Base-by-base conservation (phyloP, 2,888 invertebrate genomes). In the Yponomeuta malinellus region DNA sequence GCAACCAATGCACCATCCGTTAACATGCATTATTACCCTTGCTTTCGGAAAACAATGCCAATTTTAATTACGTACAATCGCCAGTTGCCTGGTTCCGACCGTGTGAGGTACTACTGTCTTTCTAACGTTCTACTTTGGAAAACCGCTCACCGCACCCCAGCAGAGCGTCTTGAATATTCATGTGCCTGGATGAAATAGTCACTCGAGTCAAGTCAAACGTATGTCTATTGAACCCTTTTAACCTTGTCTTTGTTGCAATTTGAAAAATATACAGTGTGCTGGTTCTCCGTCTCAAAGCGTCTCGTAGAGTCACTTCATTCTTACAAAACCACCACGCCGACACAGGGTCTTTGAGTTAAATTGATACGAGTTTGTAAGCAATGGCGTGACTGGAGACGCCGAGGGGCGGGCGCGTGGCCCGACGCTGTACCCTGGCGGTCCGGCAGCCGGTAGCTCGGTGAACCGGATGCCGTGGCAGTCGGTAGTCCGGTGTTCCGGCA, bases 41-140 rank as follows among this genome's bases (percentile, higher is more conserved):
- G 89, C 90, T 89, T 90, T 78, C 85, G 90, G 90, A 91, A 91
- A 91, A 91, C 75, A 91, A 90, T 91, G 91, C 90, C 89, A 91
- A 91, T 91, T 91, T 91, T 91, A 88, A 85, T 79, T 76, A 75
- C 72, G 68, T 73, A 59, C 72, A 78, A 75, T 71, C 78, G 72
- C 73, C 33, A 43, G 43, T 48, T 70, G 67, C 70, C 12, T 59
- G 29, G 64, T 64, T 64, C 1, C 64, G 2, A 64, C 10, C 64
- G 29, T 64, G 23, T 64, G n/a, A 29, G 64, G 64, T 63, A 23
- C 29, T 8, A 63, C 8, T 8, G 9, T 6, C 64, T 64, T 23
- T 23, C n/a, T 64, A 12, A 64, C n/a, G 6, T 64, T 63, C 63
- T 63, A 63, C 15, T 63, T n/a, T 23, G 63, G n/a, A 64, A 2